Percentiles rank a stretch among this genome's conserved stretches.
Evolutionary conservation across 2,888 invertebrate genomes (phyloP).

Genomic region (Acleris sparsana): DNA sequence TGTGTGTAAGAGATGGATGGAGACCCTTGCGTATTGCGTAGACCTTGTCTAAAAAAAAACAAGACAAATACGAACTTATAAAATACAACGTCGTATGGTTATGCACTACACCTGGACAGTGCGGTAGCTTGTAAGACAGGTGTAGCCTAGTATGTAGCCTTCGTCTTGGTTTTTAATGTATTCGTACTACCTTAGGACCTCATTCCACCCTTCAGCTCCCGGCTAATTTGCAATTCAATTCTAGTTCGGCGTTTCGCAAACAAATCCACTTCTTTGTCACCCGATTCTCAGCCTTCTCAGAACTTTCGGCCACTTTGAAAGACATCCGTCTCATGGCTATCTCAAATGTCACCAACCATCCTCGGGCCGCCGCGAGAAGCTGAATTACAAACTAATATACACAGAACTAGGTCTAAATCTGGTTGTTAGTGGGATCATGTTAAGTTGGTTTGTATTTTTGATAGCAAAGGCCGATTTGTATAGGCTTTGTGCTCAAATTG

Average conservation of each 20-base stretch:
- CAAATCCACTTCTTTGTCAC: slow-evolving; percentile 7
- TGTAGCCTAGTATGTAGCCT: too few species aligned
- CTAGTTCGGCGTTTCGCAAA: slow-evolving; percentile 3
- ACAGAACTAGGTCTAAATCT: not conserved
- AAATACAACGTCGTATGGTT: too few species aligned
- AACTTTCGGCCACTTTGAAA: slow-evolving; percentile 37
- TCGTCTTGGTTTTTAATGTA: too few species aligned
- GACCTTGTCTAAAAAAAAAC: too few species aligned
- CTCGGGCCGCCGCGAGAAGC: not conserved
- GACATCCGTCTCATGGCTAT: slow-evolving; percentile 47
- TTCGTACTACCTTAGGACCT: too few species aligned
- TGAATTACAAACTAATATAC: not conserved
- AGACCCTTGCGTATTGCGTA: too few species aligned
- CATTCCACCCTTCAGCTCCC: too few species aligned
- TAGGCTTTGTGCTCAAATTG: slow-evolving; percentile 59
- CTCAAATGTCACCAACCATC: slow-evolving; percentile 49
- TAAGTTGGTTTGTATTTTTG: slow-evolving; percentile 42
- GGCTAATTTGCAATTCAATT: too few species aligned
- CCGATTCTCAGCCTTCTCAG: slow-evolving; percentile 28
- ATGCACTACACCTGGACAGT: too few species aligned
- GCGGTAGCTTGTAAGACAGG: too few species aligned
- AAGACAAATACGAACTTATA: too few species aligned
- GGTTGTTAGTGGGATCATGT: not conserved
- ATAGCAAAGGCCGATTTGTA: slow-evolving; percentile 62
- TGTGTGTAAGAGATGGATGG: too few species aligned